Percentiles rank a stretch among this genome's conserved stretches.
Evolutionary conservation across 2,888 invertebrate genomes (phyloP).

Genomic region (Pseudoips prasinana): DNA sequence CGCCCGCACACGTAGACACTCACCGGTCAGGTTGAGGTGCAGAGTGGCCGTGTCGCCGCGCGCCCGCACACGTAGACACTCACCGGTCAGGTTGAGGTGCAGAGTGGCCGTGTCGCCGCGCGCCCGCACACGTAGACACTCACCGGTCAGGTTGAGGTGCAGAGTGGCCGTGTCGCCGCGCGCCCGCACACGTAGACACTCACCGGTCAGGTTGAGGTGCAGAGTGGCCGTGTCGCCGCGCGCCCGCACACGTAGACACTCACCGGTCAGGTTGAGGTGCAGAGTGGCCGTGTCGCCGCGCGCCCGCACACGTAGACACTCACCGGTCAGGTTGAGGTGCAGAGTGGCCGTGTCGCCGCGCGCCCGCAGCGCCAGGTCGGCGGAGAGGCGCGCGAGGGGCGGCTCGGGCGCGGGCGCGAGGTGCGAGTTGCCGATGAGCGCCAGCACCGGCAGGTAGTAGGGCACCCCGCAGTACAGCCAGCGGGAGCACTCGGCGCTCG

Average conservation of each 20-base stretch:
- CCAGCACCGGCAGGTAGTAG: constrained; percentile 88
- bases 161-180: background rate
- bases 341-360: constrained; percentile 5
- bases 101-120: constrained; percentile 16
- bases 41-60: too few relatives aligned
- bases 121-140: background rate
- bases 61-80: too few relatives aligned
- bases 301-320: too few relatives aligned
- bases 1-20: background rate
- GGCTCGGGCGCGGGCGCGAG: constrained; percentile 79
- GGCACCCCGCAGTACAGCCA: constrained; percentile 90
- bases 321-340: constrained; percentile 5
- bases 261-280: constrained; percentile 3
- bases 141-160: background rate
- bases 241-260: too few relatives aligned
- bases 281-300: constrained; percentile 62
- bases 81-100: too few relatives aligned
- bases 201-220: constrained; percentile 5
- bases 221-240: constrained; percentile 5
- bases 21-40: too few relatives aligned
- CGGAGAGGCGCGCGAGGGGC: constrained; percentile 45
- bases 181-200: too few relatives aligned
- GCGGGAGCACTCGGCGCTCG: constrained; percentile 82
- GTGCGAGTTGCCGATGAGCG: constrained; percentile 85
- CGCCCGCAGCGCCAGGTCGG: constrained; percentile 5